These are phyloP conservation scores for Hermetia illucens DNA, from an alignment of 1,140 invertebrate genomes.

Conservation along the genomic window DNA sequence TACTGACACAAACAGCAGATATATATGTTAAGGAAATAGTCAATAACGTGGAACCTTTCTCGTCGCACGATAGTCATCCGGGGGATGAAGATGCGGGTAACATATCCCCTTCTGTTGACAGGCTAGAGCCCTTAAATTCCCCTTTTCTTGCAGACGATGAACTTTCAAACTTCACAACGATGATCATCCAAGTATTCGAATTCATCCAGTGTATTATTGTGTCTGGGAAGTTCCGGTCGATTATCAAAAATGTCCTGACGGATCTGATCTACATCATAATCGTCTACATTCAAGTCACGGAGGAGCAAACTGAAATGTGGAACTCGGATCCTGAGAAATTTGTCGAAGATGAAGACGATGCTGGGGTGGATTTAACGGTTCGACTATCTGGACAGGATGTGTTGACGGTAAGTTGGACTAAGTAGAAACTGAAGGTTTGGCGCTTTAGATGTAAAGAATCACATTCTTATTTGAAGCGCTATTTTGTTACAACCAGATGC, in stretches of 20 bases:
- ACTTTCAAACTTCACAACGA: constrained; percentile 53
- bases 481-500: no score
- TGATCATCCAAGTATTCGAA: constrained; percentile 65
- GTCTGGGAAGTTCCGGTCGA: constrained; percentile 42
- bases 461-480: no score
- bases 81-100: constrained; percentile 12
- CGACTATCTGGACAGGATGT: constrained; percentile 61
- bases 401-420: constrained; percentile 27
- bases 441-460: no score
- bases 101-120: background rate
- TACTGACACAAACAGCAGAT: constrained; percentile 52
- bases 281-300: constrained; percentile 63
- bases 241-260: constrained; percentile 49
- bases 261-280: constrained; percentile 64
- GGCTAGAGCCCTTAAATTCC: background rate
- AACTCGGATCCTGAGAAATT: constrained; percentile 55
- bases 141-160: constrained; percentile 34
- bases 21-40: constrained; percentile 26
- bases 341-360: constrained; percentile 65
- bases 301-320: constrained; percentile 60
- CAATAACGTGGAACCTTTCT: constrained; percentile 23
- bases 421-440: no score
- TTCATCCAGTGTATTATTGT: constrained; percentile 50
- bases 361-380: constrained; percentile 54
- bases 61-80: constrained; percentile 8